A percentile compares a stretch with the other conserved stretches of the same genome.
Evolutionary conservation across 2,113 vertebrate genomes (phyloP).

Genomic region (Meles meles): DNA sequence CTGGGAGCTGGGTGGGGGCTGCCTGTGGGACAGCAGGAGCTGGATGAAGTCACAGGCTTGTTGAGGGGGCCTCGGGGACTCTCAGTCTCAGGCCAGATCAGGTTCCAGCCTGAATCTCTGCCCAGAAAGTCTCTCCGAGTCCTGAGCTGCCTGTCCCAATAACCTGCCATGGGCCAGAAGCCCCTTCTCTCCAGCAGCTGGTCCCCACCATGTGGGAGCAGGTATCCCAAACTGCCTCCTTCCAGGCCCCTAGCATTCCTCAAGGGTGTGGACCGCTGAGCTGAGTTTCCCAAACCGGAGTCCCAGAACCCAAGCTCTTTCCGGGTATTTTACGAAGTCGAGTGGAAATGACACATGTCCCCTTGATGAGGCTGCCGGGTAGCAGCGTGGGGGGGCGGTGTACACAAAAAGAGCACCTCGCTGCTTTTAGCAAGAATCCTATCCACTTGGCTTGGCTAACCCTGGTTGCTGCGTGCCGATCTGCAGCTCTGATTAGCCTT

Average conservation of each 20-base stretch:
- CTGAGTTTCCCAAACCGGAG: neutral
- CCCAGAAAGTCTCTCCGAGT: neutral
- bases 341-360: slow-evolving; percentile 52
- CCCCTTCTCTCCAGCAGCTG: neutral
- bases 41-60: neutral
- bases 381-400: no score
- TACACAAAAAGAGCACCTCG: slow-evolving; percentile 68
- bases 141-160: neutral
- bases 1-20: neutral
- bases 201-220: neutral
- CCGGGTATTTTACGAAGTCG: neutral
- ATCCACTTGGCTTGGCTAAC: slow-evolving; percentile 50
- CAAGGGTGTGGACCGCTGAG: neutral
- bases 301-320: neutral
- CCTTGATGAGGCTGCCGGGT: slow-evolving; percentile 40
- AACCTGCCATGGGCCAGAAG: no score
- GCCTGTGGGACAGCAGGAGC: neutral
- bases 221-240: neutral
- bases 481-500: slow-evolving; percentile 71
- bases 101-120: neutral
- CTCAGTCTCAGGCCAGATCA: neutral
- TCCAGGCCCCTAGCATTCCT: neutral
- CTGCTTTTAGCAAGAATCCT: slow-evolving; percentile 68
- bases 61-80: neutral
- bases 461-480: slow-evolving; percentile 42